These are phyloP conservation scores for Autographa pulchrina DNA, from an alignment of 2,888 invertebrate species.

Conservation along the genomic window DNA sequence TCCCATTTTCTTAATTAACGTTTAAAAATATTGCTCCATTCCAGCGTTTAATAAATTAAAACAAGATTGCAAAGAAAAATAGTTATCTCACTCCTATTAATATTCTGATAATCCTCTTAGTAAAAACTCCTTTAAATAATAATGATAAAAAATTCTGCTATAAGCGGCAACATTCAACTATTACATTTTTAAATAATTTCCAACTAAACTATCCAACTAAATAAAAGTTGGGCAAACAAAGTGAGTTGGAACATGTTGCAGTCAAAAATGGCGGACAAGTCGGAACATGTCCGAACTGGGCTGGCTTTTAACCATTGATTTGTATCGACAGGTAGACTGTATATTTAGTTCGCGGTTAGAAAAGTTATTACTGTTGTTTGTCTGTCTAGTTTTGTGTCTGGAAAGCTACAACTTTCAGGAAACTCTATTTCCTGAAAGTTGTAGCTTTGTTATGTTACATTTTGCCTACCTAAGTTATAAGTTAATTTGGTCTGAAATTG, in stretches of 20 bases:
- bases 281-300: constrained; percentile 6
- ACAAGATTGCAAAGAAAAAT: too few species aligned
- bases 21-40: too few species aligned
- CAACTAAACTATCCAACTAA: constrained; percentile 12
- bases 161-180: background rate
- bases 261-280: constrained; percentile 48
- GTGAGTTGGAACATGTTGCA: constrained; percentile 21
- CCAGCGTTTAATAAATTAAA: too few species aligned
- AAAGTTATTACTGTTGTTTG: constrained; percentile 1
- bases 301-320: constrained; percentile 26
- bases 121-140: too few species aligned
- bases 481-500: too few species aligned
- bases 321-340: constrained; percentile 34
- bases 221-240: constrained; percentile 40
- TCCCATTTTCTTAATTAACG: too few species aligned
- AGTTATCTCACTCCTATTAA: too few species aligned
- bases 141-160: background rate
- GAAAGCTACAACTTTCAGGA: too few species aligned
- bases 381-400: background rate
- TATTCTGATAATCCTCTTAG: too few species aligned
- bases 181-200: background rate
- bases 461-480: too few species aligned
- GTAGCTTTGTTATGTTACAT: too few species aligned
- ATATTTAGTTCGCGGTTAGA: constrained; percentile 25
- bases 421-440: too few species aligned